Base-by-base conservation (phyloP, 2,888 invertebrate species). In the Phoenoteleia sp. region DNA sequence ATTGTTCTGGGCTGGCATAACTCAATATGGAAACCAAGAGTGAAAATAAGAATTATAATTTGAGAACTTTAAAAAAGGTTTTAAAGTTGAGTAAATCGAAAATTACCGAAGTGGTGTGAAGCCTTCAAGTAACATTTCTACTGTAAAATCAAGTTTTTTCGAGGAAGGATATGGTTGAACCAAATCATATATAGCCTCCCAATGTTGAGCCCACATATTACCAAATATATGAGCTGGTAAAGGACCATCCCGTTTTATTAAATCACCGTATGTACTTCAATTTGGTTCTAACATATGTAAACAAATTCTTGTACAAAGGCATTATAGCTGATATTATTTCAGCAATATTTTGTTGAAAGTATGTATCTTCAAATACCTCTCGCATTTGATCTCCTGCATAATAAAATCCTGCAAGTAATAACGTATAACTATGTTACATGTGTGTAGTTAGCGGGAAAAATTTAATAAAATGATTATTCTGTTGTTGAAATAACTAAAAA, bases 221-320 rank as follows among this genome's bases (percentile, higher is more conserved):
- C 98, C 98, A 13, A 98, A 92, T 13, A 98, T 91, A 94, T 98
- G 98, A 0, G 97, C 97, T 0, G 98, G 98, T 71, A 98, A 95
- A 0, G 98, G 97, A 0, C 98, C 97, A 77, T 96, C 96, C 3
- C 94, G 92, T 21, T 96, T 93, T 0, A 96, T 94, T 54, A 94
- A 94, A 21, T 95, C 95, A 0, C 96, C 96, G 87, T 97, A 97
- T 47, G 95, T 92, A 67, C 95, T 94, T 6, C 21, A 98, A 93
- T 85, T 96, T 96, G 33, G 96, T 94, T 47, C 98, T 94, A 0
- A 98, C 97, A 87, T 97, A 98, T 0, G 98, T 97, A 91, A 98
- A 97, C 1, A 98, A 94, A 90, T 98, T 96, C 87, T 97, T 96
- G 93, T 98, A 98, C 0, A 98, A 93, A 0, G 98, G 98, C 79